Evolutionary conservation across 1,140 invertebrate species (phyloP).

Genomic region (Littorina saxatilis): DNA sequence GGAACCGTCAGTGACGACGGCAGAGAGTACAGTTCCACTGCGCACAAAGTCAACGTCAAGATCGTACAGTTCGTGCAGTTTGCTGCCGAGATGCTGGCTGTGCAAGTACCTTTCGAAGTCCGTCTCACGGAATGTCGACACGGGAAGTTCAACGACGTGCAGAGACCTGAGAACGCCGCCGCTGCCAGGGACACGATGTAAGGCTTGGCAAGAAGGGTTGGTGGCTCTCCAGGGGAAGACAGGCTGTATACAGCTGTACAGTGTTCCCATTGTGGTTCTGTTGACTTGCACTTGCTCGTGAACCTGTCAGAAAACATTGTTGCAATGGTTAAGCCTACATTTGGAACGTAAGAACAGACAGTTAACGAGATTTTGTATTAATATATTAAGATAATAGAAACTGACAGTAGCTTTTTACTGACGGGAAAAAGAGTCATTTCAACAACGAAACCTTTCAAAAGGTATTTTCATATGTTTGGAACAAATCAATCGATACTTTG

Average conservation of each 20-base stretch:
- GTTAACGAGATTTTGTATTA: no score
- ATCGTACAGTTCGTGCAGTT: slow-evolving; percentile 27
- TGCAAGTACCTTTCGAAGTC: background rate
- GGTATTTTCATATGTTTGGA: no score
- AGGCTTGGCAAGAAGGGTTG: background rate
- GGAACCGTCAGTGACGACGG: slow-evolving; percentile 5
- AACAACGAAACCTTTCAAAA: no score
- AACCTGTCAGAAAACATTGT: no score
- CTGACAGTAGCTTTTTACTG: no score
- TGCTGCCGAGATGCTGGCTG: slow-evolving; percentile 33
- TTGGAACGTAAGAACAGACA: no score
- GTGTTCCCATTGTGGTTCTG: background rate
- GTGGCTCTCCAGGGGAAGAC: slow-evolving; percentile 5
- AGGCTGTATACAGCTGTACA: slow-evolving; percentile 18
- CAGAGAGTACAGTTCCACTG: slow-evolving; percentile 12
- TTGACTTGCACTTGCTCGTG: background rate
- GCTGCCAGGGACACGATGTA: background rate
- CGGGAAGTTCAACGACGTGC: slow-evolving; percentile 18
- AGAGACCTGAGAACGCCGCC: background rate
- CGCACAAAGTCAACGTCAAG: slow-evolving; percentile 39
- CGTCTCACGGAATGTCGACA: background rate
- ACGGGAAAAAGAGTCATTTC: no score
- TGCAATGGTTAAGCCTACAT: no score
- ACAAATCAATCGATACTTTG: no score
- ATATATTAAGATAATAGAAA: no score